A percentile compares a stretch with the other conserved stretches of the same genome.
phyloP scores from a whole-genome alignment of 2,888 invertebrate species.

The Acrobasis suavella region DNA sequence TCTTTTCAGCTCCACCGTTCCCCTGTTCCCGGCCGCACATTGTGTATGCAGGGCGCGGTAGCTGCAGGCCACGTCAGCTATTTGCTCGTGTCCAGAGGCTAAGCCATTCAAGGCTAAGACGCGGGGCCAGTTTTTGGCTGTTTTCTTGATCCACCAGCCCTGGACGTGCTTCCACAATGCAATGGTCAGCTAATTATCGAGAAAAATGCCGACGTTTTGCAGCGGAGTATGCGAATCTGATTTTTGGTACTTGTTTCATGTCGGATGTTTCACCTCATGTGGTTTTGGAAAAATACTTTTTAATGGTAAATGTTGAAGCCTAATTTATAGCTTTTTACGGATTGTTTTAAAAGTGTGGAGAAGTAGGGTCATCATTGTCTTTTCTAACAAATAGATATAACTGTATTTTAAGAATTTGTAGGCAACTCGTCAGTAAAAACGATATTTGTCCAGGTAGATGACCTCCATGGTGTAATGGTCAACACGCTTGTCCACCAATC shows the following conservation, averaged over 20 bases:
- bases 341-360: too few species aligned
- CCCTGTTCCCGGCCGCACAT: slow-evolving; percentile 55
- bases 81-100: slow-evolving; percentile 80
- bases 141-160: slow-evolving; percentile 63
- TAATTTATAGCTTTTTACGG: too few species aligned
- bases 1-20: slow-evolving; percentile 45
- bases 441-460: too few species aligned
- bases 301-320: too few species aligned
- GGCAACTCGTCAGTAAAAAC: too few species aligned
- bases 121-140: slow-evolving; percentile 79
- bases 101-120: slow-evolving; percentile 82
- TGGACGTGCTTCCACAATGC: slow-evolving; percentile 26
- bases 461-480: too few species aligned
- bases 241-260: slow-evolving; percentile 8
- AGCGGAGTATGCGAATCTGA: slow-evolving; percentile 17
- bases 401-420: too few species aligned
- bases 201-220: slow-evolving; percentile 21
- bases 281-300: too few species aligned
- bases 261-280: neutral
- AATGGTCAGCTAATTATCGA: slow-evolving; percentile 20
- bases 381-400: too few species aligned
- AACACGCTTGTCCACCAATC: too few species aligned
- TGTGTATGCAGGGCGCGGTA: slow-evolving; percentile 80
- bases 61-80: slow-evolving; percentile 80
- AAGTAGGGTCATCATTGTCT: too few species aligned